A percentile compares a stretch with the other conserved stretches of the same genome.
Evolutionary conservation across 2,797 vertebrate species (phyloP).

Genomic region (Sciurus carolinensis): DNA sequence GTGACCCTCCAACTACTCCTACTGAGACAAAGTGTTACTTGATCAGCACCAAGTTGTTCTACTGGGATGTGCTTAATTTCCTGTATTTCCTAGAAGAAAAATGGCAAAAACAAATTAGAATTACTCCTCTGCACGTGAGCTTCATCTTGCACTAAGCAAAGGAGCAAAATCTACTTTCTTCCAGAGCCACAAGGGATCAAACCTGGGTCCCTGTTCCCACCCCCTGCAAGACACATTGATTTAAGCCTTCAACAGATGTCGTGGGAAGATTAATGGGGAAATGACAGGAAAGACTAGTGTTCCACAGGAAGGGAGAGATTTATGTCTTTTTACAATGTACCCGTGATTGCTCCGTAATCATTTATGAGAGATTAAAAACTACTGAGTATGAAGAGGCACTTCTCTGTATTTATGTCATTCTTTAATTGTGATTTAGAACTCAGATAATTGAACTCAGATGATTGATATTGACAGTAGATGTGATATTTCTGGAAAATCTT

Average conservation of each 20-base stretch:
- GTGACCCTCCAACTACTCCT: background rate
- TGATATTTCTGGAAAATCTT: background rate
- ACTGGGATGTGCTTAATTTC: background rate
- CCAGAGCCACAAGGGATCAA: background rate
- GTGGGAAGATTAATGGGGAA: background rate
- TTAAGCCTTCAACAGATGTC: conserved; percentile 15
- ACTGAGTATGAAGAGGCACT: background rate
- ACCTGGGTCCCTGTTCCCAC: background rate
- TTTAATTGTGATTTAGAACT: background rate
- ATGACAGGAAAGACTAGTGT: background rate
- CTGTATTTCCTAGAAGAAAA: background rate
- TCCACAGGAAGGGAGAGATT: background rate
- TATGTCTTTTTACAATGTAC: background rate
- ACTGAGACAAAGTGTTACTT: background rate
- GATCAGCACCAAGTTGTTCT: background rate
- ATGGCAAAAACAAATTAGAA: background rate
- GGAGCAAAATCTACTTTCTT: background rate
- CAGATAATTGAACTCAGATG: background rate
- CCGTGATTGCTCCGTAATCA: background rate
- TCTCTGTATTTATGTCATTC: background rate
- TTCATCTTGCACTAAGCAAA: background rate
- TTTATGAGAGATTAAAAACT: background rate
- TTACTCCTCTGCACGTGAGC: background rate
- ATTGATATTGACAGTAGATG: background rate
- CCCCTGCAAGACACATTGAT: background rate